Evolutionary conservation across 2,113 vertebrate genomes (phyloP).

Genomic region (Prolemur simus): DNA sequence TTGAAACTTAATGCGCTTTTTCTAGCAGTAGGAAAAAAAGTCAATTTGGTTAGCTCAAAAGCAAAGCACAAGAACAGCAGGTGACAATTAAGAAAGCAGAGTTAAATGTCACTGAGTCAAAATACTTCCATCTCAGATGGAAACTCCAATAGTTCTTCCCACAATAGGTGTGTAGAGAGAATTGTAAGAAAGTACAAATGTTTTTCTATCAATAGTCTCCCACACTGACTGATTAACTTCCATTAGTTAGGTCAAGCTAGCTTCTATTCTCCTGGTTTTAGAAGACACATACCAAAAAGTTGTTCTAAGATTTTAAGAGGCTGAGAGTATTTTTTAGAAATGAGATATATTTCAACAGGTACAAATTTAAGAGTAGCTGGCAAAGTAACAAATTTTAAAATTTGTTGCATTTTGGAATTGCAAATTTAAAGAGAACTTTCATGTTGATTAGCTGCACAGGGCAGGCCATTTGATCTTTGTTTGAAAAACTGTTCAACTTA

Average conservation of each 20-base stretch:
- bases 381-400: not conserved
- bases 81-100: constrained; percentile 61
- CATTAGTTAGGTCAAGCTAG: constrained; percentile 18
- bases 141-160: constrained; percentile 50
- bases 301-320: not conserved
- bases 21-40: constrained; percentile 19
- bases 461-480: not conserved
- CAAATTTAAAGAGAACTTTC: not conserved
- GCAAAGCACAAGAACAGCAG: constrained; percentile 45
- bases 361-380: not conserved
- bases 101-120: constrained; percentile 60
- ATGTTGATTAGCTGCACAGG: not conserved
- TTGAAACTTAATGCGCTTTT: not conserved
- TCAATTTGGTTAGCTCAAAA: constrained; percentile 53
- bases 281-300: not conserved
- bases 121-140: constrained; percentile 54
- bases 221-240: not conserved
- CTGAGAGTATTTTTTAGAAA: not conserved
- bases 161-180: constrained; percentile 6
- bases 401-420: not conserved
- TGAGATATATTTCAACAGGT: not conserved
- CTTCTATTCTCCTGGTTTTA: constrained; percentile 11
- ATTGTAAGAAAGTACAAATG: constrained; percentile 29
- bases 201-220: constrained; percentile 36
- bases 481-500: not conserved